phyloP scores from a whole-genome alignment of 2,888 invertebrate genomes.

The Xestoiulus laeticollis region DNA sequence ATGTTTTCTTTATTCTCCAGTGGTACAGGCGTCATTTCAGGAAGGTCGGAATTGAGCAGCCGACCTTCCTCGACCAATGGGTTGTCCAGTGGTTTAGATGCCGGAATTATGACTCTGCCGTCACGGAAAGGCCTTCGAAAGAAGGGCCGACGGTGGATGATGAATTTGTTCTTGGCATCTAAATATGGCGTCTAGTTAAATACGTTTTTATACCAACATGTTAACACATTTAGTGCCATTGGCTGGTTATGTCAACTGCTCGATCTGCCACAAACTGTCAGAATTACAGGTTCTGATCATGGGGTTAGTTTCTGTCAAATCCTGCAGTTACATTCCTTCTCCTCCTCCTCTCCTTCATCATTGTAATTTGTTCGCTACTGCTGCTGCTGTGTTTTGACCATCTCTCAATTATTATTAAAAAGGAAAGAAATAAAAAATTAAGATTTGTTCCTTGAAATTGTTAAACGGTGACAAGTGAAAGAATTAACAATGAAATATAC shows the following conservation, averaged over 20 bases:
- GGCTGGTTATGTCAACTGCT: not conserved
- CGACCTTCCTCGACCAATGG: not conserved
- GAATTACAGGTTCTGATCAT: not conserved
- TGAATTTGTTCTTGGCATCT: not conserved
- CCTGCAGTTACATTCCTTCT: not conserved
- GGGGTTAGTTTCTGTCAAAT: not conserved
- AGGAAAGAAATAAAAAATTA: not conserved
- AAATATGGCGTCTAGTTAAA: not conserved
- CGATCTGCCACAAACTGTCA: not conserved
- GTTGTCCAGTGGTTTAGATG: not conserved
- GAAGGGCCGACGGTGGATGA: not conserved
- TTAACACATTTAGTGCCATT: not conserved
- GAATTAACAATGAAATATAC: not conserved
- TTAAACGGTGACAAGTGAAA: not conserved
- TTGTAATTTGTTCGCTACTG: not conserved
- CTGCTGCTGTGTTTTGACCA: not conserved
- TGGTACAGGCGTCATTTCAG: not conserved
- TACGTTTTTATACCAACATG: not conserved
- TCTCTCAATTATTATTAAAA: not conserved
- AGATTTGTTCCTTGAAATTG: not conserved
- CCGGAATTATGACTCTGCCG: constrained; percentile 19
- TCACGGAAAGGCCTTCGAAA: not conserved
- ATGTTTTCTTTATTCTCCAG: not conserved
- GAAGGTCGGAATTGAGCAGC: constrained; percentile 46
- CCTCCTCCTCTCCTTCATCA: not conserved